phyloP scores from a whole-genome alignment of 2,888 invertebrate genomes.

The Drosophila tanythrix region DNA sequence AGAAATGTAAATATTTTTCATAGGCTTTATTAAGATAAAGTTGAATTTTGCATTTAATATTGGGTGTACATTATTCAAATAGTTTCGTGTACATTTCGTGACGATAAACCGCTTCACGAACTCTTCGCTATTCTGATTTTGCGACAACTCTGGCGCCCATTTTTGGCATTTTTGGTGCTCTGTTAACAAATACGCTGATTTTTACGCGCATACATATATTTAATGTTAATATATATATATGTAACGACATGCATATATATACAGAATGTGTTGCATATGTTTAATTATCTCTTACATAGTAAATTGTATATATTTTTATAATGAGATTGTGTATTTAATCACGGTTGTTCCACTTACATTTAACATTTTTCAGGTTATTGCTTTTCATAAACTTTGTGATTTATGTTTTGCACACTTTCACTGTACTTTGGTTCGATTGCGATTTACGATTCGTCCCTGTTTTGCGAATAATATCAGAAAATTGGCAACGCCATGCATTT shows the following conservation, averaged over 20 bases:
- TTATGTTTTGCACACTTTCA: conserved; percentile 65
- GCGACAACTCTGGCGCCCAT: conserved; percentile 74
- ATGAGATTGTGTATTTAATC: conserved; percentile 1
- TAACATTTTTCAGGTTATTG: conserved; percentile 46
- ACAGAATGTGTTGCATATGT: conserved; percentile 15
- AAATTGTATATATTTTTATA: conserved; percentile 5
- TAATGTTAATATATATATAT: conserved; percentile 53
- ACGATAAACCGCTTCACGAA: conserved; percentile 15
- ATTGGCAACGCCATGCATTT: conserved; percentile 54
- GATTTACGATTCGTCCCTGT: conserved; percentile 60
- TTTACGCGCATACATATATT: conserved; percentile 60
- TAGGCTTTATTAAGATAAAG: background rate
- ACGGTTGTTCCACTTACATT: conserved; percentile 49
- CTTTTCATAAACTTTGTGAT: conserved; percentile 43
- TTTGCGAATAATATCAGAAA: conserved; percentile 47
- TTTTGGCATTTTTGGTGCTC: conserved; percentile 70
- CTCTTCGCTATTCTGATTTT: conserved; percentile 33
- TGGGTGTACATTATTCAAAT: background rate
- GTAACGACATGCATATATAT: conserved; percentile 26
- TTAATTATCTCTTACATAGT: conserved; percentile 1
- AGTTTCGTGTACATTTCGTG: conserved; percentile 17
- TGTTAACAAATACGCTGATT: conserved; percentile 53
- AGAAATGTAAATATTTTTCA: background rate
- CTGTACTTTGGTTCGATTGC: conserved; percentile 64
- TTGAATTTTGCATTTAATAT: background rate